Evolutionary conservation across 1,140 invertebrate genomes (phyloP).

Genomic region (Acyrthosiphon pisum): DNA sequence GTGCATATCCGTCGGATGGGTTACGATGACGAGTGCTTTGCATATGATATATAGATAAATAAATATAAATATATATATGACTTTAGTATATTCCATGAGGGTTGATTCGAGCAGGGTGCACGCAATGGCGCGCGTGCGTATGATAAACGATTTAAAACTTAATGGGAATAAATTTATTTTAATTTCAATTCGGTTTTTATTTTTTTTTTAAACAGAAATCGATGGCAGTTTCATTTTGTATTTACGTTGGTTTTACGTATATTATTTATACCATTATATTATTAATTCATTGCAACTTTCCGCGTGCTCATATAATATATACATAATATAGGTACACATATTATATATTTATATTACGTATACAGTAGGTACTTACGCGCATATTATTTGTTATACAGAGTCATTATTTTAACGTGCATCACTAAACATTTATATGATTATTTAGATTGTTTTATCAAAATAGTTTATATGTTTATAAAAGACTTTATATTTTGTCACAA

Average conservation of each 20-base stretch:
- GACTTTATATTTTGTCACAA: no score
- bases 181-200: not conserved
- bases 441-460: no score
- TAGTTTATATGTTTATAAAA: no score
- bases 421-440: no score
- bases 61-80: not conserved
- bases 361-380: no score
- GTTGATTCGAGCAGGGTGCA: constrained; percentile 29
- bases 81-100: not conserved
- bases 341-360: no score
- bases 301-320: not conserved
- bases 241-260: not conserved
- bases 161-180: constrained; percentile 15
- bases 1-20: not conserved
- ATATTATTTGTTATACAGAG: no score
- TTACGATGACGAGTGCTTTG: not conserved
- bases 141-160: not conserved
- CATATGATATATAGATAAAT: not conserved
- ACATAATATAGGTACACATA: not conserved
- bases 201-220: not conserved
- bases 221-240: not conserved
- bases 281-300: not conserved
- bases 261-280: not conserved
- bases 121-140: not conserved
- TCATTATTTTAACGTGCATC: no score